These are phyloP conservation scores for Poeciliopsis gracilis DNA, from an alignment of 2,797 vertebrate species.

Conservation along the genomic window DNA sequence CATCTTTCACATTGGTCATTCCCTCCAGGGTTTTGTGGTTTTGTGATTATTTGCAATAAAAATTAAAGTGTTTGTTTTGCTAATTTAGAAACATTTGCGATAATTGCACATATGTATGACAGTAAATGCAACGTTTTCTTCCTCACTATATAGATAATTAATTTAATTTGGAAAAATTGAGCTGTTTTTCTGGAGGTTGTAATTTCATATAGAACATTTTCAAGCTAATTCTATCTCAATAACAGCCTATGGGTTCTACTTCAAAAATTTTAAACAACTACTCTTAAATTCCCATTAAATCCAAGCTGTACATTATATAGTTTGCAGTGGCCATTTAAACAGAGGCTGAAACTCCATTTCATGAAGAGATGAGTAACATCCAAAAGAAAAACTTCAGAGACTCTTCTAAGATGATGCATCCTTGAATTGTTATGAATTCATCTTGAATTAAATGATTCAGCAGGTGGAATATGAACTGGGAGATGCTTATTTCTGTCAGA, in stretches of 20 bases:
- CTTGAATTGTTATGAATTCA: not conserved
- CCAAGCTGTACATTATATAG: not conserved
- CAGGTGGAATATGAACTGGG: slow-evolving; percentile 32
- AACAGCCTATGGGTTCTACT: not conserved
- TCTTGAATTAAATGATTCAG: slow-evolving; percentile 29
- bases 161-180: no score
- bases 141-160: no score
- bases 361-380: not conserved
- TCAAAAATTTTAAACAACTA: not conserved
- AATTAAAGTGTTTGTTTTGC: no score
- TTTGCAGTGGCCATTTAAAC: not conserved
- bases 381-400: slow-evolving; percentile 1
- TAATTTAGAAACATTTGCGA: no score
- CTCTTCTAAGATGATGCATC: not conserved
- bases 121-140: no score
- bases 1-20: no score
- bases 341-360: not conserved
- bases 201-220: not conserved
- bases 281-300: not conserved
- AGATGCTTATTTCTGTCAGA: slow-evolving; percentile 24
- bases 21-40: no score
- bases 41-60: no score
- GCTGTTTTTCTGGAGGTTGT: no score
- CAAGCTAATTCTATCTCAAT: not conserved
- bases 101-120: no score